These are phyloP conservation scores for Micrasema longulum DNA, from an alignment of 1,140 invertebrate species.

Conservation along the genomic window DNA sequence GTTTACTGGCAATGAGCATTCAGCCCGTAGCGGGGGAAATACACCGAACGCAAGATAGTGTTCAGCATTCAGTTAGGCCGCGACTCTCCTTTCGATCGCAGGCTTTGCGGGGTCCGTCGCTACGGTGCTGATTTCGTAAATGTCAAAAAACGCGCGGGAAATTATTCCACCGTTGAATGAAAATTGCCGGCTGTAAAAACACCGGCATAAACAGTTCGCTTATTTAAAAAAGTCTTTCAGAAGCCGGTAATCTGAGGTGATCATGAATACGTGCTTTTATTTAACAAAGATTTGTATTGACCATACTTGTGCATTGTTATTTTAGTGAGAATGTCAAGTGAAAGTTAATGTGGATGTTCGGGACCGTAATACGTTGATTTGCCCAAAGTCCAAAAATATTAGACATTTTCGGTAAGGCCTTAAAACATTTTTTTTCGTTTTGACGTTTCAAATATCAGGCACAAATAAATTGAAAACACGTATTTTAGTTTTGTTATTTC, in stretches of 20 bases:
- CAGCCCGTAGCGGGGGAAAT: slow-evolving; percentile 35
- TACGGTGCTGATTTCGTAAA: slow-evolving; percentile 30
- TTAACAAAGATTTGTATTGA: too few species aligned
- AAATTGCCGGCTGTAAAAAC: not conserved
- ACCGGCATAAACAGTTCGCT: not conserved
- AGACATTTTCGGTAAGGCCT: too few species aligned
- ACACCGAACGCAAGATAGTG: slow-evolving; percentile 28
- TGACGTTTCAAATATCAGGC: too few species aligned
- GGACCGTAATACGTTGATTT: not conserved
- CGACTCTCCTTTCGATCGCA: slow-evolving; percentile 44
- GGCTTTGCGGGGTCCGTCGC: slow-evolving; percentile 37
- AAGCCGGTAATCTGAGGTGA: too few species aligned
- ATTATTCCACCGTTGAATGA: slow-evolving; percentile 8
- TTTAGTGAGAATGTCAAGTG: not conserved
- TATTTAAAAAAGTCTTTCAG: not conserved
- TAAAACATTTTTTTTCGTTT: too few species aligned
- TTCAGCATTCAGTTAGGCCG: slow-evolving; percentile 46
- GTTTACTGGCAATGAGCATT: too few species aligned
- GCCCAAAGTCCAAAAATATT: too few species aligned
- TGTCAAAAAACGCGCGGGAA: slow-evolving; percentile 51
- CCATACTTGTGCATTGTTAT: too few species aligned
- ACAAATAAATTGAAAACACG: too few species aligned
- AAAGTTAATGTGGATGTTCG: slow-evolving; percentile 5
- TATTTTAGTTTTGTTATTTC: too few species aligned
- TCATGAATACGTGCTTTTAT: too few species aligned